A percentile compares a stretch with the other conserved stretches of the same genome.
phyloP scores from a whole-genome alignment of 2,113 vertebrate genomes.

The Rhadina sibilatrix region DNA sequence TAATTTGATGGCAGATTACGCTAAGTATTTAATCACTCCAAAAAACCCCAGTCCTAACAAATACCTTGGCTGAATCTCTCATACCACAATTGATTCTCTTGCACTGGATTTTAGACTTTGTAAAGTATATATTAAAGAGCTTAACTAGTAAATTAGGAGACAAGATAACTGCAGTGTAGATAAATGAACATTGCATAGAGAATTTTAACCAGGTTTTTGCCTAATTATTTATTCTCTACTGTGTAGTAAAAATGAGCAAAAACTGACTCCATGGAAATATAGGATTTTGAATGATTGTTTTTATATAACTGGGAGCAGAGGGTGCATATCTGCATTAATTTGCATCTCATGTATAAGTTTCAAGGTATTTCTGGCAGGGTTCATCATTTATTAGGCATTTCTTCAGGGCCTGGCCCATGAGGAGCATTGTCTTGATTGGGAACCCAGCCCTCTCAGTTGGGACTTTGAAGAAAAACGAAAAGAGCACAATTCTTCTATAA shows the following conservation, averaged over 20 bases:
- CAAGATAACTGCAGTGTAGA: conserved; percentile 16
- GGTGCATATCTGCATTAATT: neutral
- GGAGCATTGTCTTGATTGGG: neutral
- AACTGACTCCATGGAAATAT: neutral
- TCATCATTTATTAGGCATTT: neutral
- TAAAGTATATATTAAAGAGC: conserved; percentile 36
- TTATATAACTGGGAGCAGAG: neutral
- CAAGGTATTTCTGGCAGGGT: neutral
- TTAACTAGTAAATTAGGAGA: conserved; percentile 45
- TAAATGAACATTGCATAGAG: neutral
- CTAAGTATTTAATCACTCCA: conserved; percentile 28
- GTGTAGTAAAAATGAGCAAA: conserved; percentile 1
- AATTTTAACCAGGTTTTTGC: conserved; percentile 36
- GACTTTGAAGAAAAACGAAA: neutral
- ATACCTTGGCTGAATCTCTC: neutral
- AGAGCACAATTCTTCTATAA: neutral
- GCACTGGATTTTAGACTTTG: conserved; percentile 24
- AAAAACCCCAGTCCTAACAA: neutral
- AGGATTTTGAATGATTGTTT: neutral
- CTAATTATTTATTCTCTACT: conserved; percentile 19
- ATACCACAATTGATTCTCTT: conserved; percentile 28
- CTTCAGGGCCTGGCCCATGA: neutral
- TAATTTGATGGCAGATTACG: conserved; percentile 30
- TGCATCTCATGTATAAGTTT: neutral
- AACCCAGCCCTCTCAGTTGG: neutral